Conservation (phyloP, 1,140 invertebrate genomes). For the Drosophila pseudoobscura region DNA sequence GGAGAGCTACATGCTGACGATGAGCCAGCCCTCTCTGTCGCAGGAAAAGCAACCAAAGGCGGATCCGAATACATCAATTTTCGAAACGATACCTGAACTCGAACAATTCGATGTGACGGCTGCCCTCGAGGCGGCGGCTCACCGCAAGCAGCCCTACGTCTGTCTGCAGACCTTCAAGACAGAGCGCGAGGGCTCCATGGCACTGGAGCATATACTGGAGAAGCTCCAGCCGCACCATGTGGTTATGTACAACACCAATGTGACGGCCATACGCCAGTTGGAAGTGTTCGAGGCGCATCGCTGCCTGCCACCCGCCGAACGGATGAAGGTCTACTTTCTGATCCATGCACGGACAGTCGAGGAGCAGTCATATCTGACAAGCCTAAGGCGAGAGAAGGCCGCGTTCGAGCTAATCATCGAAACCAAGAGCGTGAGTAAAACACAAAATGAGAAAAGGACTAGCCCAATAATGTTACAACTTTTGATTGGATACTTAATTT, state of each 20-base stretch:
- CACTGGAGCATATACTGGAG: conserved; percentile 87
- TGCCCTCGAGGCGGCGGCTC: conserved; percentile 82
- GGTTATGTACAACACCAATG: conserved; percentile 95
- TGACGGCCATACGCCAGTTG: conserved; percentile 93
- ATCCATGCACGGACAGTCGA: conserved; percentile 96
- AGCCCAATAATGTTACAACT: too few relatives aligned
- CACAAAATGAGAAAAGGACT: too few relatives aligned
- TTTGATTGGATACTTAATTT: neutral
- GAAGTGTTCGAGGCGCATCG: conserved; percentile 93
- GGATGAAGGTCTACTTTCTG: conserved; percentile 93
- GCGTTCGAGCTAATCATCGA: conserved; percentile 96
- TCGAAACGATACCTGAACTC: conserved; percentile 88
- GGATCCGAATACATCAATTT: conserved; percentile 84
- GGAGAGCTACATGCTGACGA: conserved; percentile 88
- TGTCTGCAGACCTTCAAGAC: conserved; percentile 90
- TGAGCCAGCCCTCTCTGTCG: conserved; percentile 84
- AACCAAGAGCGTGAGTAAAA: conserved; percentile 91
- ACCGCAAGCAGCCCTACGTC: conserved; percentile 85
- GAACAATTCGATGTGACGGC: conserved; percentile 87
- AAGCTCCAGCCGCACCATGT: conserved; percentile 91
- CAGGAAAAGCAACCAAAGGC: conserved; percentile 29
- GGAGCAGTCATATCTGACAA: conserved; percentile 97
- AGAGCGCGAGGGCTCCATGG: conserved; percentile 88
- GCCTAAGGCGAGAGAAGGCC: conserved; percentile 94
- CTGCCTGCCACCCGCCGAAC: conserved; percentile 85